phyloP scores from a whole-genome alignment of 2,888 invertebrate genomes.

The Plusia festucae region DNA sequence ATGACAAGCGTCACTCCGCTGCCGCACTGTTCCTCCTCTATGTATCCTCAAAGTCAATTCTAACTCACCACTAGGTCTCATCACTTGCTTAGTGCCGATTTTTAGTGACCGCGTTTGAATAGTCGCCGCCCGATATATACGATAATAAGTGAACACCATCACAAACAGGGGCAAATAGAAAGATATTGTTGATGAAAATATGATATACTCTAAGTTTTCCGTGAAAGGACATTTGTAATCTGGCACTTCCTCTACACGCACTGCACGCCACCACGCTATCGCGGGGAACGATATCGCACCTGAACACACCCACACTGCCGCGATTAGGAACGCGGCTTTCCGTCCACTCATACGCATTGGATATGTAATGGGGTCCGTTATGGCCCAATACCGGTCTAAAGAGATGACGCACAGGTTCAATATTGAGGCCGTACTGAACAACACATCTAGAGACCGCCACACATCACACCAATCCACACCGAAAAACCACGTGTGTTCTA shows the following conservation, averaged over 20 bases:
- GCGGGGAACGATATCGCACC: constrained; percentile 99
- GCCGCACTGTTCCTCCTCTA: constrained; percentile 94
- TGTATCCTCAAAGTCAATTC: constrained; percentile 97
- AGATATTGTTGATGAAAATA: constrained; percentile 99
- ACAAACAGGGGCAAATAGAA: constrained; percentile 99
- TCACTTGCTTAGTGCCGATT: constrained; percentile 96
- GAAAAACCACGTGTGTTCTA: constrained; percentile 97
- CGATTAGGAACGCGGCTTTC: constrained; percentile 96
- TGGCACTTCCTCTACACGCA: constrained; percentile 94
- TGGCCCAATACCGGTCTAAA: constrained; percentile 99
- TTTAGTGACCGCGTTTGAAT: constrained; percentile 97
- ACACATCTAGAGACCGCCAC: constrained; percentile 98
- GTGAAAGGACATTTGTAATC: constrained; percentile 98
- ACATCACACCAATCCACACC: constrained; percentile 99
- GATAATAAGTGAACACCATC: constrained; percentile 99
- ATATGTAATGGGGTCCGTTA: constrained; percentile 99
- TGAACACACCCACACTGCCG: constrained; percentile 98
- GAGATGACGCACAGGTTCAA: constrained; percentile 99
- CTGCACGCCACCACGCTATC: constrained; percentile 98
- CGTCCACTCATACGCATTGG: constrained; percentile 97
- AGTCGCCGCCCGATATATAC: constrained; percentile 98
- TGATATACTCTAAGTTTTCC: constrained; percentile 98
- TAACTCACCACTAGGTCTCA: constrained; percentile 95
- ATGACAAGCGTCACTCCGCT: constrained; percentile 87
- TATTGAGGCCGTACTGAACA: constrained; percentile 99